Evolutionary conservation across 2,888 invertebrate genomes (phyloP), one percentile per base, ranked within the genome.

Genomic region (Dicranocentrus wangi): DNA sequence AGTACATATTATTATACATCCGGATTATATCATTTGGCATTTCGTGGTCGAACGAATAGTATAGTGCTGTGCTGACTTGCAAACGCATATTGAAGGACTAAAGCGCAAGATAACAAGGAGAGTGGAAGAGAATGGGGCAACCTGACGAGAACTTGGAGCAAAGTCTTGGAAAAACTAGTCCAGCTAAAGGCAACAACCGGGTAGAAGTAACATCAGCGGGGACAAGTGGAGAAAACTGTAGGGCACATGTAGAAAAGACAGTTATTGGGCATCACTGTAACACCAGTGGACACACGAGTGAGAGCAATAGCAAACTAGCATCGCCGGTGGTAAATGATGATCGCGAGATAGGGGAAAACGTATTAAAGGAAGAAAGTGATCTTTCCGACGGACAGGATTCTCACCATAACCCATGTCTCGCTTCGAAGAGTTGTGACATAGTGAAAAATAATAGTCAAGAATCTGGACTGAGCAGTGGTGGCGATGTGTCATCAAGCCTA

Each of bases 41-140:
- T n/a, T n/a, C n/a, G n/a, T n/a, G n/a, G n/a, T n/a, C n/a, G n/a
- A n/a, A 5, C 51, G 51, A 13, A n/a, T 51, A n/a, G 7, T 3
- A 3, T 51, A n/a, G 51, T 7, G 7, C 10, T 13, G n/a, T 51
- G 7, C 51, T 10, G 51, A 5, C 5, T 7, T 51, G 51, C 51
- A n/a, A n/a, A n/a, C n/a, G n/a, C n/a, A n/a, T n/a, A n/a, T n/a
- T n/a, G n/a, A n/a, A n/a, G n/a, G n/a, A n/a, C n/a, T n/a, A n/a
- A n/a, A n/a, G n/a, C n/a, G n/a, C n/a, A n/a, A n/a, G n/a, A n/a
- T n/a, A n/a, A n/a, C n/a, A n/a, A n/a, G n/a, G n/a, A n/a, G n/a
- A n/a, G n/a, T n/a, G n/a, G n/a, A n/a, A n/a, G 32, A 82, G 75
- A 65, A 83, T 83, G 82, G 82, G 82, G 80, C 82, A 83, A 71